Conservation (phyloP, 2,113 vertebrate genomes). For the Microtus pennsylvanicus region DNA sequence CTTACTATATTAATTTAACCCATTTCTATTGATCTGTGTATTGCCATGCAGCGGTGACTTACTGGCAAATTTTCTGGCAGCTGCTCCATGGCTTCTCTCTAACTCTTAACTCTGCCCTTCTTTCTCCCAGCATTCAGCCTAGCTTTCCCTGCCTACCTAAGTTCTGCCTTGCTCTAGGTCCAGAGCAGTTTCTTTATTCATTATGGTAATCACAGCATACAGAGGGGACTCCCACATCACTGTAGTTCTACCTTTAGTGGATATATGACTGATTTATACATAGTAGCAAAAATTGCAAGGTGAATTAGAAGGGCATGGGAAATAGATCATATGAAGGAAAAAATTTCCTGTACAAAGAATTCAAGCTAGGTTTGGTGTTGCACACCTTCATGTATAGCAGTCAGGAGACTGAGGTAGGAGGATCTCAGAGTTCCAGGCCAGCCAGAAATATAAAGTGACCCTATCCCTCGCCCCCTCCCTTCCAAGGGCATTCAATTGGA, state of each 20-base stretch:
- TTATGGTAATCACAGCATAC: no score
- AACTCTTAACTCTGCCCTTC: no score
- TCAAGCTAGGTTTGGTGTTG: background rate
- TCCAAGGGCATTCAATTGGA: background rate
- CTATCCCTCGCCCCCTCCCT: background rate
- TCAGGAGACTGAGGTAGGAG: background rate
- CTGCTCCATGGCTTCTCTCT: no score
- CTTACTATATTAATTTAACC: no score
- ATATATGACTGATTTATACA: background rate
- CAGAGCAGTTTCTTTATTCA: no score
- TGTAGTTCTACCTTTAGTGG: background rate
- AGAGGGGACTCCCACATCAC: background rate
- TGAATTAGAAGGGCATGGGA: background rate
- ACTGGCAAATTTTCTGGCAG: no score
- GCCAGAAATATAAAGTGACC: background rate
- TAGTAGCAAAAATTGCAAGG: background rate
- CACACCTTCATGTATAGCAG: no score
- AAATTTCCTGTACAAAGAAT: background rate
- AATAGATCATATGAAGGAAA: background rate
- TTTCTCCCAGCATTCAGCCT: no score
- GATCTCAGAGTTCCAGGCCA: background rate
- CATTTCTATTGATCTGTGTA: no score
- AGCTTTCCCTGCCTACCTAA: no score
- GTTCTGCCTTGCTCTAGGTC: no score
- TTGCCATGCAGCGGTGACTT: no score